These are phyloP conservation scores for Aphrocallistes beatrix DNA, from an alignment of 37 sponge, comb jelly and placozoan genomes.

Conservation along the genomic window DNA sequence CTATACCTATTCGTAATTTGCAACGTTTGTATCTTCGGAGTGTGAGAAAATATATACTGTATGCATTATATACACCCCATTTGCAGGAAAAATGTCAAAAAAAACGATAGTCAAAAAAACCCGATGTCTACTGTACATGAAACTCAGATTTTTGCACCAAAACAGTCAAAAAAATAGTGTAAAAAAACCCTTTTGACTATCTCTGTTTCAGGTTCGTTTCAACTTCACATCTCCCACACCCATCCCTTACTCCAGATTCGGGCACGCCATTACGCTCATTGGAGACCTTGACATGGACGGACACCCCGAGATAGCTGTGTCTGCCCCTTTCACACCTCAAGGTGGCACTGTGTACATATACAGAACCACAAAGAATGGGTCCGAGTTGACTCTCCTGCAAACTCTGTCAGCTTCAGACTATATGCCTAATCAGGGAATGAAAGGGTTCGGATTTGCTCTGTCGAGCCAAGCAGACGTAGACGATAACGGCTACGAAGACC, in stretches of 20 bases:
- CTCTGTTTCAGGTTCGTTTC: neutral
- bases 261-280: neutral
- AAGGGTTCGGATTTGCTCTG: neutral
- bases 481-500: neutral
- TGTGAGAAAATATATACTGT: too few relatives aligned
- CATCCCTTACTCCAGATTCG: neutral
- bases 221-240: neutral
- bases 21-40: too few relatives aligned
- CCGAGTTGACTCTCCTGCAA: neutral
- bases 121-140: too few relatives aligned
- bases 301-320: neutral
- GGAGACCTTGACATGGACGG: constrained; percentile 10
- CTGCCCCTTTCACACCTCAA: neutral
- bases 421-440: neutral
- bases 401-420: neutral
- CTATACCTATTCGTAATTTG: too few relatives aligned
- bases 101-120: too few relatives aligned
- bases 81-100: too few relatives aligned
- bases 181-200: too few relatives aligned
- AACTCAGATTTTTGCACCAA: too few relatives aligned
- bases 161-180: too few relatives aligned
- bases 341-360: neutral
- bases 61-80: too few relatives aligned
- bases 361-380: neutral
- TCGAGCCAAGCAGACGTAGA: neutral